These are phyloP conservation scores for Benthosema pterotum DNA, from an alignment of 2,797 vertebrate genomes.

Conservation along the genomic window DNA sequence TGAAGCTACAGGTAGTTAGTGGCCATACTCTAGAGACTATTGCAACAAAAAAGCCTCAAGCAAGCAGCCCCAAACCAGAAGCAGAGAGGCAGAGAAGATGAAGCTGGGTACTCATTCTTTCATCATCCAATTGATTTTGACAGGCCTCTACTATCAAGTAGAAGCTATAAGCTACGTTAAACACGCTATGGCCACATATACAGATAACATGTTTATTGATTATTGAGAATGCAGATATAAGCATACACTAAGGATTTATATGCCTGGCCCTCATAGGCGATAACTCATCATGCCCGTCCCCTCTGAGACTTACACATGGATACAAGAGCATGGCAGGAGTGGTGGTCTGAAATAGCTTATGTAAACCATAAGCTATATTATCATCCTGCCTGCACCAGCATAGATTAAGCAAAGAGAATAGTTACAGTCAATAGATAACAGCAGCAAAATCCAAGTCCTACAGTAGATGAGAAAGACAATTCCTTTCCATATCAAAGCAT, in stretches of 20 bases:
- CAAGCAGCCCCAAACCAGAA: slow-evolving; percentile 35
- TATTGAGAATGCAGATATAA: slow-evolving; percentile 27
- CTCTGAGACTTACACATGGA: slow-evolving; percentile 40
- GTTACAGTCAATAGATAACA: slow-evolving; percentile 28
- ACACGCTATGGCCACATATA: not conserved
- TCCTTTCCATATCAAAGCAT: slow-evolving; percentile 54
- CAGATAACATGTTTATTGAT: slow-evolving; percentile 30
- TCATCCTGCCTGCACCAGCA: slow-evolving; percentile 35
- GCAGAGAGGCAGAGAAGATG: slow-evolving; percentile 30
- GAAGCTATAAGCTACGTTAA: slow-evolving; percentile 35
- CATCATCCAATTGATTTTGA: slow-evolving; percentile 36
- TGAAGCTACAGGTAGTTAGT: slow-evolving; percentile 33
- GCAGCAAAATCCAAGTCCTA: slow-evolving; percentile 26
- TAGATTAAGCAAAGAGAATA: slow-evolving; percentile 43
- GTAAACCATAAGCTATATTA: too few relatives aligned
- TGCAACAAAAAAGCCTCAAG: slow-evolving; percentile 22
- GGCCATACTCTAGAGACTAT: slow-evolving; percentile 38
- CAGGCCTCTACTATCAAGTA: slow-evolving; percentile 39
- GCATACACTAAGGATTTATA: slow-evolving; percentile 14
- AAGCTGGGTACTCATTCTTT: slow-evolving; percentile 35
- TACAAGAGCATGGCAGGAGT: slow-evolving; percentile 31
- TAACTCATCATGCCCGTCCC: slow-evolving; percentile 31
- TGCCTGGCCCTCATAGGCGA: slow-evolving; percentile 22
- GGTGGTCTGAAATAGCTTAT: slow-evolving; percentile 51
- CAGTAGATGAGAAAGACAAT: slow-evolving; percentile 19